phyloP scores from a whole-genome alignment of 2,797 vertebrate species.

The Pyrocephalus nanus region DNA sequence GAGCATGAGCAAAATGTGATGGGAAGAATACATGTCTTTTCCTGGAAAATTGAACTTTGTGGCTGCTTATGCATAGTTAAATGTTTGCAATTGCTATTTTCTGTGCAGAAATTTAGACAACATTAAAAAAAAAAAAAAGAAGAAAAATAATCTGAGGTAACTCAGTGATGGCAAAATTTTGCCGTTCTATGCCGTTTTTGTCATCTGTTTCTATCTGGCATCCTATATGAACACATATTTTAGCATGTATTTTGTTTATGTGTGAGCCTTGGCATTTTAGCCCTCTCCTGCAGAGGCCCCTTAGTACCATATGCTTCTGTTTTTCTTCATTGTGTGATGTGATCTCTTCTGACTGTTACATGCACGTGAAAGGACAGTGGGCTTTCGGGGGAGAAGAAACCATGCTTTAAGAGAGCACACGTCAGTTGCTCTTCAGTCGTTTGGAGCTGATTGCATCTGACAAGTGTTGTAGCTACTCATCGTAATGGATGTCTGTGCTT shows the following conservation, averaged over 20 bases:
- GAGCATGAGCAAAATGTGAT: not conserved
- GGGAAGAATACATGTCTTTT: not conserved
- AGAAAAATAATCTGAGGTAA: slow-evolving; percentile 14
- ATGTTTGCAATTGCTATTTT: not conserved
- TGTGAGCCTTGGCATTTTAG: slow-evolving; percentile 74
- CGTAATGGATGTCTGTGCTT: slow-evolving; percentile 85
- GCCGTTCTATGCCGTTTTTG: slow-evolving; percentile 43
- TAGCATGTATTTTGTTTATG: slow-evolving; percentile 78
- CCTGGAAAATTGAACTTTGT: slow-evolving; percentile 59
- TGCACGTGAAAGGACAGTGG: slow-evolving; percentile 82
- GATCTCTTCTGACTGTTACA: slow-evolving; percentile 83
- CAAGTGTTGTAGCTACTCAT: slow-evolving; percentile 90
- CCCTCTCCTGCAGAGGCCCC: slow-evolving; percentile 78
- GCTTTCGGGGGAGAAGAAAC: slow-evolving; percentile 75
- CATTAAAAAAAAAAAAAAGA: slow-evolving; percentile 22
- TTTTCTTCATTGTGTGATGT: slow-evolving; percentile 82
- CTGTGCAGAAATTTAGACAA: not conserved
- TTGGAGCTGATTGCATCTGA: slow-evolving; percentile 87
- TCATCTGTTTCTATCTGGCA: slow-evolving; percentile 56
- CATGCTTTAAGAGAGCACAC: slow-evolving; percentile 79
- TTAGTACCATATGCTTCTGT: slow-evolving; percentile 83
- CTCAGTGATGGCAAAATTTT: slow-evolving; percentile 14
- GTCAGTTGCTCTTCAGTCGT: slow-evolving; percentile 81
- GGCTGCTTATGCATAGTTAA: slow-evolving; percentile 60
- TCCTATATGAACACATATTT: slow-evolving; percentile 67